Percentiles rank a stretch among this genome's conserved stretches.
phyloP scores from a whole-genome alignment of 2,797 vertebrate genomes.

The Poeciliopsis gracilis region DNA sequence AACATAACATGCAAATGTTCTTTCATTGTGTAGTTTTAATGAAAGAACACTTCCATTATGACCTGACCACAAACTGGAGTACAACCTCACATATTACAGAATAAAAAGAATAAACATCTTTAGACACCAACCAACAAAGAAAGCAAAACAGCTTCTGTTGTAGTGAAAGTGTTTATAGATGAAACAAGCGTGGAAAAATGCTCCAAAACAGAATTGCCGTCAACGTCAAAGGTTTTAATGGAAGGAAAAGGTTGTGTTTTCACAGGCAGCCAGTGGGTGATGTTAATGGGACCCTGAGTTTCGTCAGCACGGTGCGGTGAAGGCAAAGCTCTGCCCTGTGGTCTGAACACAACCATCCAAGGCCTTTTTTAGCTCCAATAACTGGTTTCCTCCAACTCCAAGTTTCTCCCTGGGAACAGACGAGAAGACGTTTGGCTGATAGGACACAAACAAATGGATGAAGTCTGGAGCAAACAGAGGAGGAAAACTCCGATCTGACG shows the following conservation, averaged over 20 bases:
- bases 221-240: neutral
- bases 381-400: constrained; percentile 81
- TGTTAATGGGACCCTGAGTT: constrained; percentile 11
- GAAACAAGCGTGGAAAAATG: neutral
- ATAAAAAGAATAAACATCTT: neutral
- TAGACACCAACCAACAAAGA: neutral
- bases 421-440: neutral
- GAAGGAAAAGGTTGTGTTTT: constrained; percentile 3
- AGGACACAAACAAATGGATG: neutral
- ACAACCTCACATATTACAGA: neutral
- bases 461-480: neutral
- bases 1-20: no score
- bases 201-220: neutral
- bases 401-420: constrained; percentile 83
- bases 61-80: neutral
- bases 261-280: neutral
- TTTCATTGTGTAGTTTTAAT: no score
- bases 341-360: constrained; percentile 81
- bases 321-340: constrained; percentile 56
- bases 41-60: no score
- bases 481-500: neutral
- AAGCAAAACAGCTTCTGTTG: neutral
- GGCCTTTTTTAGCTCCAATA: constrained; percentile 81
- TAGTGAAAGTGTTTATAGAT: neutral
- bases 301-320: constrained; percentile 67